A percentile compares a stretch with the other conserved stretches of the same genome.
Conservation (phyloP, 2,797 vertebrate genomes). For the Sardinella longiceps region DNA sequence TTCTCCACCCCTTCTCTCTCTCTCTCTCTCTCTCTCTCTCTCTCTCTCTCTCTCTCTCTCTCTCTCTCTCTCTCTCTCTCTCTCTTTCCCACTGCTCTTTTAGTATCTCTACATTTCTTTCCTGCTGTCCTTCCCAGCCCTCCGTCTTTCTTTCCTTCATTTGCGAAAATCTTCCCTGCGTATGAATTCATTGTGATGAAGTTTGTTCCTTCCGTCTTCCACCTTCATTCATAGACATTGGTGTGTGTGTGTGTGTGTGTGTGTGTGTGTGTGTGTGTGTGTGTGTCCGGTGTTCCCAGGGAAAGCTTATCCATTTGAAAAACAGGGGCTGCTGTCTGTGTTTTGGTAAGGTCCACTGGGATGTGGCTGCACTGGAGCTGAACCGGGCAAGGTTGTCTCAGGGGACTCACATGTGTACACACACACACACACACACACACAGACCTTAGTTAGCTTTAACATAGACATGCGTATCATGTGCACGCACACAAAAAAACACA, state of each 20-base stretch:
- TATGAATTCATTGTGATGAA: neutral
- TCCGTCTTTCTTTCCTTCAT: neutral
- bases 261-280: neutral
- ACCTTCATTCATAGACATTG: neutral
- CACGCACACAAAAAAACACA: neutral
- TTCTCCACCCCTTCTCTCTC: constrained; percentile 60
- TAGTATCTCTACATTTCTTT: neutral
- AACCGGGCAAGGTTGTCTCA: neutral
- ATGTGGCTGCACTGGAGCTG: neutral
- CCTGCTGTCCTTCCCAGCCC: neutral
- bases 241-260: neutral
- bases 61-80: constrained; percentile 22
- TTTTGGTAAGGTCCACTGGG: constrained; percentile 41
- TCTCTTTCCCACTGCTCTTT: neutral
- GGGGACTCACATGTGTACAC: neutral
- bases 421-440: constrained; percentile 13
- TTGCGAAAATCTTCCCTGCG: neutral
- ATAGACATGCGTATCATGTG: neutral
- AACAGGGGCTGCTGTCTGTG: constrained; percentile 28
- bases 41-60: constrained; percentile 26
- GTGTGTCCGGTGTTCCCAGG: constrained; percentile 34
- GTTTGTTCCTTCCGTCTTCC: neutral
- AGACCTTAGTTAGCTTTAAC: neutral
- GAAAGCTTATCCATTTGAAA: constrained; percentile 36
- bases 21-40: constrained; percentile 40